These are phyloP conservation scores for Hyles euphorbiae DNA, from an alignment of 1,140 invertebrate species.

Conservation along the genomic window DNA sequence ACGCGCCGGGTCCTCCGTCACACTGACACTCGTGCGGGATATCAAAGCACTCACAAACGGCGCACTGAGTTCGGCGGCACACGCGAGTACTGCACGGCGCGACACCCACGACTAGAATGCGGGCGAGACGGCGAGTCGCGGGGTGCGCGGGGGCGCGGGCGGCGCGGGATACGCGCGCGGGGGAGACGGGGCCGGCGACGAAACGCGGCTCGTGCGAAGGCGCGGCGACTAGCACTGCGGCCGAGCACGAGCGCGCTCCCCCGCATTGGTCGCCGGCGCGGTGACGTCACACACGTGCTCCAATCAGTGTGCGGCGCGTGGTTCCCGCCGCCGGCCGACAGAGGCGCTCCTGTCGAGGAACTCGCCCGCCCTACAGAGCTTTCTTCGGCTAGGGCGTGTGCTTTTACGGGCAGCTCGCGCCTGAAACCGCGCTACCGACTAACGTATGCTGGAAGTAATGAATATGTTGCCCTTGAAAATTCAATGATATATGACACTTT, in stretches of 20 bases:
- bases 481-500: neutral
- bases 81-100: slow-evolving; percentile 70
- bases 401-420: slow-evolving; percentile 53
- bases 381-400: slow-evolving; percentile 70
- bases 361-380: slow-evolving; percentile 70
- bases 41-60: slow-evolving; percentile 70
- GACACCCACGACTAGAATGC: slow-evolving; percentile 74
- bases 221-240: slow-evolving; percentile 67
- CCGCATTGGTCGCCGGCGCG: slow-evolving; percentile 51
- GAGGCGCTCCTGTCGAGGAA: slow-evolving; percentile 51
- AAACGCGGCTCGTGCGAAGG: slow-evolving; percentile 67
- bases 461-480: slow-evolving; percentile 4
- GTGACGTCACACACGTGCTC: slow-evolving; percentile 59
- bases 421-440: slow-evolving; percentile 23
- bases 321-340: slow-evolving; percentile 38
- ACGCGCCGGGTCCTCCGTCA: slow-evolving; percentile 55
- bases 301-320: slow-evolving; percentile 44
- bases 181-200: slow-evolving; percentile 32
- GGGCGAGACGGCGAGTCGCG: slow-evolving; percentile 61
- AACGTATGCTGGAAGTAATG: slow-evolving; percentile 25
- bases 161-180: slow-evolving; percentile 17
- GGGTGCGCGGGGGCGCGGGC: slow-evolving; percentile 45
- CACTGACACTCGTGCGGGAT: slow-evolving; percentile 70
- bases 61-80: slow-evolving; percentile 70
- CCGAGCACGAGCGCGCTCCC: slow-evolving; percentile 51